These are phyloP conservation scores for Stenodema calcarata DNA, from an alignment of 2,888 invertebrate species.

Conservation along the genomic window DNA sequence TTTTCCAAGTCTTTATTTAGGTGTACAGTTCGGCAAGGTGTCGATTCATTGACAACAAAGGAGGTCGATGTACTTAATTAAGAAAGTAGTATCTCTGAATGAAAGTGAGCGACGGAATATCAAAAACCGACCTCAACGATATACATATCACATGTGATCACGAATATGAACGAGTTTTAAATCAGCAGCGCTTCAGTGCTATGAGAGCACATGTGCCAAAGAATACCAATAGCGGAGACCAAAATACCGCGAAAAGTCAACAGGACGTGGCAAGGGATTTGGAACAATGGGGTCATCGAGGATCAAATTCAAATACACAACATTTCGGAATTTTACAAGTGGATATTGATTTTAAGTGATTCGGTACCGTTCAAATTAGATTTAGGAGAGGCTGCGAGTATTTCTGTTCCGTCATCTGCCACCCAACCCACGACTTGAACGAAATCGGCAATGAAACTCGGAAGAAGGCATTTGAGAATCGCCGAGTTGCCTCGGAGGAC, in stretches of 20 bases:
- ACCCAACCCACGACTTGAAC: constrained; percentile 82
- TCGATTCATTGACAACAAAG: not conserved
- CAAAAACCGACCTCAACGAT: too few relatives aligned
- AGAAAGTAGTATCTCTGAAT: not conserved
- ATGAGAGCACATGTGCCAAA: too few relatives aligned
- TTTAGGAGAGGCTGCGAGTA: not conserved
- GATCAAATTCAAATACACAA: not conserved
- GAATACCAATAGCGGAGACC: too few relatives aligned
- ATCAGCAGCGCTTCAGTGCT: too few relatives aligned
- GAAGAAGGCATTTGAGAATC: constrained; percentile 80
- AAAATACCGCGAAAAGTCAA: not conserved
- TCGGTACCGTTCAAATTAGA: not conserved
- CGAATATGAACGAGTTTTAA: too few relatives aligned
- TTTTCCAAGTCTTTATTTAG: not conserved
- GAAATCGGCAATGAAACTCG: constrained; percentile 86
- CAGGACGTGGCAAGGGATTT: not conserved
- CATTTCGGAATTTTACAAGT: not conserved
- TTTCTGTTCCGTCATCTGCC: constrained; percentile 67
- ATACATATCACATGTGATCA: too few relatives aligned
- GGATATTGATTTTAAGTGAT: too few relatives aligned
- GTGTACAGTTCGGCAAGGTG: not conserved
- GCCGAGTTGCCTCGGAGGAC: constrained; percentile 83
- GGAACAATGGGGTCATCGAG: not conserved
- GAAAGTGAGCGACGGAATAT: not conserved
- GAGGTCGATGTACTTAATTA: not conserved